A percentile compares a stretch with the other conserved stretches of the same genome.
phyloP scores from a whole-genome alignment of 2,888 invertebrate genomes.

The Pterostichus madidus region DNA sequence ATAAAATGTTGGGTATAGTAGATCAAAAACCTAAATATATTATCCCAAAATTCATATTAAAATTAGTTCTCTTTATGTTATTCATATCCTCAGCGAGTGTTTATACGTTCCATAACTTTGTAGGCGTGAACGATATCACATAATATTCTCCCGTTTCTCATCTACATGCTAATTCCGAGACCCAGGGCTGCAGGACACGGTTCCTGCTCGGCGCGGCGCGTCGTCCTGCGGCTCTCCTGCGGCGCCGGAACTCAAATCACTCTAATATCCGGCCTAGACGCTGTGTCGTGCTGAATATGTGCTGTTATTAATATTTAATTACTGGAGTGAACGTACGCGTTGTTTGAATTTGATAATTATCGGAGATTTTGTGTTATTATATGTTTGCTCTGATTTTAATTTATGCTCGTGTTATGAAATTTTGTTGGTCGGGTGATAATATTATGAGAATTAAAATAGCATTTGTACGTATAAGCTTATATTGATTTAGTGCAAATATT shows the following conservation, averaged over 20 bases:
- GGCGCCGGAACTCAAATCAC: conserved; percentile 30
- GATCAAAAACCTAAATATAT: conserved; percentile 2
- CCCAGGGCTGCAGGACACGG: conserved; percentile 6
- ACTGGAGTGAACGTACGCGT: conserved; percentile 1
- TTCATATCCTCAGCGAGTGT: conserved; percentile 28
- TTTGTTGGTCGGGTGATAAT: conserved; percentile 3
- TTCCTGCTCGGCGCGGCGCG: not conserved
- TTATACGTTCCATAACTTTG: conserved; percentile 12
- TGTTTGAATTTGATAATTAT: conserved; percentile 40
- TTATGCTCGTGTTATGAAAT: conserved; percentile 10
- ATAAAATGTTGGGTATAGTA: too few species aligned
- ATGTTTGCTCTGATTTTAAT: conserved; percentile 33
- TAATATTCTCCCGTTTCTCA: conserved; percentile 43
- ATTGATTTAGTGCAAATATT: not conserved
- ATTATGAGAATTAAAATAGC: conserved; percentile 18
- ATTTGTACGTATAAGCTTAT: conserved; percentile 21
- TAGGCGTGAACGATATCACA: conserved; percentile 43
- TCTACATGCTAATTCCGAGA: conserved; percentile 40
- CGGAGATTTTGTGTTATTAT: conserved; percentile 40
- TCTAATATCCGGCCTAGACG: conserved; percentile 37
- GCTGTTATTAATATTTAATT: conserved; percentile 43
- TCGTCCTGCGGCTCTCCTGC: conserved; percentile 23
- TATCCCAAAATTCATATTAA: conserved; percentile 11
- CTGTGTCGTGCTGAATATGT: conserved; percentile 1
- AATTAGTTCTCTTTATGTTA: conserved; percentile 39